A percentile compares a stretch with the other conserved stretches of the same genome.
phyloP scores from a whole-genome alignment of 2,113 vertebrate genomes.

The Triplophysa siluroides region DNA sequence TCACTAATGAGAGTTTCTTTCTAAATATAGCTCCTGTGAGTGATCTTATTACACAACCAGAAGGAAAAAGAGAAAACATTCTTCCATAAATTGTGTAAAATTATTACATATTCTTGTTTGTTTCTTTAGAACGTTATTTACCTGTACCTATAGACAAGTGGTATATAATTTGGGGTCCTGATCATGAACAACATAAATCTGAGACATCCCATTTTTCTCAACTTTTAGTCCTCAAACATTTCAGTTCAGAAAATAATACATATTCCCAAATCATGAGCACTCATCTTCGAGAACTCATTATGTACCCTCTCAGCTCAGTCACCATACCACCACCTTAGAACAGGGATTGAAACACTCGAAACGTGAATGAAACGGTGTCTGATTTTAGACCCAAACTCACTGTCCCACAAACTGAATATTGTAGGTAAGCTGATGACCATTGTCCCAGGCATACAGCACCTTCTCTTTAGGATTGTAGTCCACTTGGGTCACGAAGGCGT shows the following conservation, averaged over 20 bases:
- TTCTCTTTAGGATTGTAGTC: constrained; percentile 98
- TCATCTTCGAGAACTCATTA: not conserved
- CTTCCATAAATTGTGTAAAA: not conserved
- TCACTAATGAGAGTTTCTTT: too few relatives aligned
- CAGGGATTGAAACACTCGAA: not conserved
- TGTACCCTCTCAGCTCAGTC: not conserved
- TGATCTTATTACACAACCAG: not conserved
- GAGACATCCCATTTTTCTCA: not conserved
- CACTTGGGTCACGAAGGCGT: constrained; percentile 90
- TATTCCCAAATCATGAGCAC: not conserved
- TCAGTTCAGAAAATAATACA: not conserved
- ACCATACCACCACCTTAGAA: not conserved
- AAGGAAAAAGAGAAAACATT: not conserved
- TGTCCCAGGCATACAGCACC: constrained; percentile 95
- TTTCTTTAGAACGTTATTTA: not conserved
- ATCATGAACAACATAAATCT: not conserved
- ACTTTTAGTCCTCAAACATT: not conserved
- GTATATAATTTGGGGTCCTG: not conserved
- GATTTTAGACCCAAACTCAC: constrained; percentile 52
- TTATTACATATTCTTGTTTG: not conserved
- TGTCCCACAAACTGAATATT: constrained; percentile 84
- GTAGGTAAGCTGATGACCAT: constrained; percentile 94
- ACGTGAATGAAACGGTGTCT: not conserved
- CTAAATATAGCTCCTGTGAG: not conserved
- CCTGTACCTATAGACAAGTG: not conserved